phyloP scores from a whole-genome alignment of 2,888 invertebrate species.

The Siphonodentalium dalli region DNA sequence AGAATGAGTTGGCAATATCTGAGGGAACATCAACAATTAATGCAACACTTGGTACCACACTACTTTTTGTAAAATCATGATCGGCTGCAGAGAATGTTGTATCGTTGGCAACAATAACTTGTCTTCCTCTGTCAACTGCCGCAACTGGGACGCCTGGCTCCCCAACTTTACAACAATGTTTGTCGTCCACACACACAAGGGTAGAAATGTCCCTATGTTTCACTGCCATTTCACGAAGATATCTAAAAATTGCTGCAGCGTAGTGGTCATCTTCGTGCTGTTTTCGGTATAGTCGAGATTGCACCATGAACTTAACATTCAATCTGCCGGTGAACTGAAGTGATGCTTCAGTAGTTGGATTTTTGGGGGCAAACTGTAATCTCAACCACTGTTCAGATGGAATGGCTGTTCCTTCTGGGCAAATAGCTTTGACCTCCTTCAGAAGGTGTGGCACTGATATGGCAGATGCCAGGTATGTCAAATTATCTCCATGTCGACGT shows the following conservation, averaged over 20 bases:
- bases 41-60: conserved; percentile 9
- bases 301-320: conserved; percentile 21
- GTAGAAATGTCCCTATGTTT: not conserved
- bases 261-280: conserved; percentile 11
- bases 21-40: conserved; percentile 9
- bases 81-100: conserved; percentile 10
- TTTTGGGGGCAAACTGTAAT: conserved; percentile 20
- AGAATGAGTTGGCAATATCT: conserved; percentile 5
- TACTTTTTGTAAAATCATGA: conserved; percentile 15
- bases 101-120: conserved; percentile 1
- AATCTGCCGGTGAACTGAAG: conserved; percentile 13
- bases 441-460: conserved; percentile 12
- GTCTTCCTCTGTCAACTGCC: conserved; percentile 2
- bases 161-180: conserved; percentile 16
- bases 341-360: conserved; percentile 11
- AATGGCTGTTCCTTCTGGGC: conserved; percentile 8
- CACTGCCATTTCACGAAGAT: conserved; percentile 9
- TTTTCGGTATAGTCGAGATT: conserved; percentile 12
- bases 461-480: conserved; percentile 3
- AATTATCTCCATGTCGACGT: conserved; percentile 8
- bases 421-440: conserved; percentile 2
- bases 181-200: conserved; percentile 13
- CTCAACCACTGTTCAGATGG: conserved; percentile 19
- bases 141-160: conserved; percentile 16
- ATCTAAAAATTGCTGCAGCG: conserved; percentile 2